Evolutionary conservation across 1,140 invertebrate species (phyloP).

Genomic region (Drusus annulatus): DNA sequence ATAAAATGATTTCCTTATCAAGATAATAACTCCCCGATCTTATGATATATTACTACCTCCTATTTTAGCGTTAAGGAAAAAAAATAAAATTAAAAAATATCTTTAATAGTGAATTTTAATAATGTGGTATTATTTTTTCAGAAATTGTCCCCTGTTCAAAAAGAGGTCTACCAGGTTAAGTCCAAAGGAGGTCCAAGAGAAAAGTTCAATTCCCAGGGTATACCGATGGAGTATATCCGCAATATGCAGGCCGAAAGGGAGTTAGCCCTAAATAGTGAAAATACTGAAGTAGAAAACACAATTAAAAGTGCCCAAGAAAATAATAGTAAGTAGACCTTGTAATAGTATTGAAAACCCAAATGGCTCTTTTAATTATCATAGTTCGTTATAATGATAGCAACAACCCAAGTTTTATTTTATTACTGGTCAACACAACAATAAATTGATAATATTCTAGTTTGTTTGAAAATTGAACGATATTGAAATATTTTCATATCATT

Average conservation of each 20-base stretch:
- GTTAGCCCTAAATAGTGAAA: not conserved
- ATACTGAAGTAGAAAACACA: not conserved
- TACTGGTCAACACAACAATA: too few relatives aligned
- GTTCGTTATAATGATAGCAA: too few relatives aligned
- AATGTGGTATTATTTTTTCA: not conserved
- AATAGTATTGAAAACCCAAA: too few relatives aligned
- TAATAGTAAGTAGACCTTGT: slow-evolving; percentile 16
- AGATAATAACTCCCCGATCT: too few relatives aligned
- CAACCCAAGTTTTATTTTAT: too few relatives aligned
- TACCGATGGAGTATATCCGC: not conserved
- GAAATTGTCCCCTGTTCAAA: not conserved
- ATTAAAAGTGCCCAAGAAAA: not conserved
- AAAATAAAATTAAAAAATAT: not conserved
- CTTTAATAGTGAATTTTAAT: not conserved
- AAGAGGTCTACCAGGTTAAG: slow-evolving; percentile 6
- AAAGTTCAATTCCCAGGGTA: slow-evolving; percentile 13
- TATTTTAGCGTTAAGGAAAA: not conserved
- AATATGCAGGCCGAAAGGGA: not conserved
- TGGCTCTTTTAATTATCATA: too few relatives aligned
- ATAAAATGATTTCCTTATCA: too few relatives aligned
- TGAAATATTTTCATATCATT: too few relatives aligned
- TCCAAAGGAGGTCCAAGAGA: slow-evolving; percentile 1
- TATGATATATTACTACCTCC: not conserved
- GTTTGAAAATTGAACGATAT: too few relatives aligned
- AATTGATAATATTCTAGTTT: too few relatives aligned